Percentiles rank a stretch among this genome's conserved stretches.
These are phyloP conservation scores for Acanthis flammea DNA, from an alignment of 2,797 vertebrate genomes.

Conservation along the genomic window DNA sequence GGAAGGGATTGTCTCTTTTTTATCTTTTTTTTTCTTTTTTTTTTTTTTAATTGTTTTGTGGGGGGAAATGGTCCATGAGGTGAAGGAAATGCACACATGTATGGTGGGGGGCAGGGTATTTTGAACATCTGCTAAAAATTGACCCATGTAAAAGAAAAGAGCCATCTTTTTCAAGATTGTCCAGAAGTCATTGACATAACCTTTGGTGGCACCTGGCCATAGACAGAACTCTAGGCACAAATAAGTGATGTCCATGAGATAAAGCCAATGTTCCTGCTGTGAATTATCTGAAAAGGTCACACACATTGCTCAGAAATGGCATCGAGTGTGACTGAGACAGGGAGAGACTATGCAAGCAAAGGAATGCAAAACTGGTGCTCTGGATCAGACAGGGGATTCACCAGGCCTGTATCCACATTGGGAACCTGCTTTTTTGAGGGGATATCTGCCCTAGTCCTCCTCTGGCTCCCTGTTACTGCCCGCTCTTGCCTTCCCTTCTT, in stretches of 20 bases:
- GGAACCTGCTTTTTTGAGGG: not conserved
- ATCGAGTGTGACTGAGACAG: not conserved
- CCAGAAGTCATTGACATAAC: not conserved
- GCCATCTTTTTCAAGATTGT: not conserved
- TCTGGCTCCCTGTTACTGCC: not conserved
- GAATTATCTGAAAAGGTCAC: not conserved
- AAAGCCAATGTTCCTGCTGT: not conserved
- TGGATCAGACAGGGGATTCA: not conserved
- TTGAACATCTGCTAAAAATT: not conserved
- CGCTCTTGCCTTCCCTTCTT: accelerated
- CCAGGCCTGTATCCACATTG: not conserved
- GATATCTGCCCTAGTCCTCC: not conserved
- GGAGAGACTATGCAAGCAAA: not conserved
- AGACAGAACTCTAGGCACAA: not conserved
- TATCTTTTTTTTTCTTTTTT: accelerated
- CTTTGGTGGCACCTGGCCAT: not conserved
- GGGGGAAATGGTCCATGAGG: accelerated
- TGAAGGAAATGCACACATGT: not conserved
- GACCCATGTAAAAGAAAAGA: not conserved
- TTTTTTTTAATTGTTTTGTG: accelerated
- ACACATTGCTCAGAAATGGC: not conserved
- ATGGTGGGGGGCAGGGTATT: not conserved
- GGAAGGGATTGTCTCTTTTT: accelerated
- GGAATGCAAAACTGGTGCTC: not conserved
- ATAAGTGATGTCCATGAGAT: not conserved